Conservation (phyloP, 1,140 invertebrate species). For the Harpegnathos saltator region DNA sequence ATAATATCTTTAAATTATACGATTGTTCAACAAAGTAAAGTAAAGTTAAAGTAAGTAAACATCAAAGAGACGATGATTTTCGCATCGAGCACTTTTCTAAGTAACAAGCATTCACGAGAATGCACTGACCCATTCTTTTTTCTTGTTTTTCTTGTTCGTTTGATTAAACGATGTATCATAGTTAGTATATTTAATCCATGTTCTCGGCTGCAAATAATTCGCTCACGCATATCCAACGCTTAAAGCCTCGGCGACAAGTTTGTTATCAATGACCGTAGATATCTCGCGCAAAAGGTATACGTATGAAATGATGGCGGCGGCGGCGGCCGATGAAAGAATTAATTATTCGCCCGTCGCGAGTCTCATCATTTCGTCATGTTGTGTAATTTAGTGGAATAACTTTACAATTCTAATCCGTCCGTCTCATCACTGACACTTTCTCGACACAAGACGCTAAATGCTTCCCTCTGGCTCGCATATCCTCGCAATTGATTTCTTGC, state of each 20-base stretch:
- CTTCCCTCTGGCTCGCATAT: no score
- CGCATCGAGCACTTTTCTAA: not conserved
- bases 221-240: not conserved
- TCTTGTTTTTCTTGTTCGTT: no score
- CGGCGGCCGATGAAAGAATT: not conserved
- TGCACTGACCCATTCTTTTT: no score
- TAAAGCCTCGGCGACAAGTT: not conserved
- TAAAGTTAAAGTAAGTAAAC: no score
- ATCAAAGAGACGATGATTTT: not conserved
- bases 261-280: not conserved
- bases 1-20: not conserved
- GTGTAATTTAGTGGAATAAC: no score
- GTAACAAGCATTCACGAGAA: not conserved
- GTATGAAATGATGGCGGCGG: no score
- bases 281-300: not conserved
- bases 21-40: not conserved
- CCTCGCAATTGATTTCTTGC: not conserved
- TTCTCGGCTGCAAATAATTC: not conserved
- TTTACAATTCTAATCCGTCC: no score
- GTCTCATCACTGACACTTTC: not conserved
- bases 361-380: no score
- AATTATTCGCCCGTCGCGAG: not conserved
- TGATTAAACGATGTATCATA: not conserved
- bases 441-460: not conserved
- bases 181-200: not conserved